Evolutionary conservation across 2,888 invertebrate species (phyloP), one percentile per base, ranked within the genome.

Genomic region (Dryocosmus kuriphilus): DNA sequence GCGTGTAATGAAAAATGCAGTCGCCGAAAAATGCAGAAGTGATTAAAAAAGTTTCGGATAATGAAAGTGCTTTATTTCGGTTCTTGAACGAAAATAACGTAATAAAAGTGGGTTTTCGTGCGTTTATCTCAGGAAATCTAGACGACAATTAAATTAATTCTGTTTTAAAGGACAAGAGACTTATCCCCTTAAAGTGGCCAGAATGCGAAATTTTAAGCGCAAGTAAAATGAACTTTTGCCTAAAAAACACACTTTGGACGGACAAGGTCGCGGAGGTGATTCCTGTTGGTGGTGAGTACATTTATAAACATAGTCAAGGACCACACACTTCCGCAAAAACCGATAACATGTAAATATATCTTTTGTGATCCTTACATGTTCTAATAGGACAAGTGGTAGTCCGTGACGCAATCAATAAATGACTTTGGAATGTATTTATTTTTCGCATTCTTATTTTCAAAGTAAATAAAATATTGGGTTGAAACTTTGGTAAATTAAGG

Each of bases 161-260:
- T 2, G 19, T 63, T 35, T 1, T 63, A 1, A 30, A 19, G 0
- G 62, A 63, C 4, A 8, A n/a, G n/a, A 63, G 35, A 35, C n/a
- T 63, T 19, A 63, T 63, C n/a, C n/a, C 32, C n/a, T 16, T 63
- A 35, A 63, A 63, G 14, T 63, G 62, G 35, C 35, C 62, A 19
- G 5, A 32, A 9, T 35, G 35, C n/a, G 62, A 63, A 19, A 63
- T n/a, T 35, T 19, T 1, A 32, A 19, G n/a, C 1, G 62, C 62
- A n/a, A 7, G n/a, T 19, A 63, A 35, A 63, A 63, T 63, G 35
- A 35, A 63, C 2, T 32, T 32, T 32, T n/a, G 16, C 1, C 11
- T 35, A 7, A 63, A n/a, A n/a, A n/a, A 8, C 19, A 30, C 62
- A 1, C 32, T 8, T 4, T 63, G 30, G 30, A 2, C 7, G 9